Evolutionary conservation across 2,113 vertebrate genomes (phyloP), one percentile per base, ranked within the genome.

Genomic region (Erpornis zantholeuca): DNA sequence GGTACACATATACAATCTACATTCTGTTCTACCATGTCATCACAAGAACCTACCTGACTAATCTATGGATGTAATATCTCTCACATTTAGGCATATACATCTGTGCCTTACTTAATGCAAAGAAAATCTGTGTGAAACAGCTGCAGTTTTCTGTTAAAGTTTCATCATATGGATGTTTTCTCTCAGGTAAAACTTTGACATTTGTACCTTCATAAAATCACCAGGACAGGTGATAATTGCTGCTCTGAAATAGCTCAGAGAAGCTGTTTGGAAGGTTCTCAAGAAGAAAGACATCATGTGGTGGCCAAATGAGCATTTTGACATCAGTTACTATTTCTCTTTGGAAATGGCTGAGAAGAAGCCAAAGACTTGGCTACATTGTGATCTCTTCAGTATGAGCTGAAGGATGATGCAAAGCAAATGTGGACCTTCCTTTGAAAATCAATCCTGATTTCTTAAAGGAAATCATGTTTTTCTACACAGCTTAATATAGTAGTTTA

Each of bases 351-450:
- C 53, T 92, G 65, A 94, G 91, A 86, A 85, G 35, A 88, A 88
- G 85, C 84, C 92, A 94, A 90, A 94, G 63, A 35, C 38, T 93
- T 94, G 90, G 72, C 66, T 94, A 22, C 22, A 35, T 49, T 86
- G 60, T 59, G 11, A 56, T 89, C 40, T 86, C 92, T 96, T 72
- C 87, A 93, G 63, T 82, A 89, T 49, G 80, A 92, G 60, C 63
- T 88, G 70, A 89, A 89, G 22, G 57, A 79, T 93, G 91, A 97
- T 88, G 68, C 42, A 93, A 96, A 96, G 71, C 87, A 95, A 96
- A 97, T 92, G 94, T 53, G 36, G 52, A 82, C 20, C n/a, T 80
- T 66, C n/a, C 27, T 88, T 86, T 82, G 69, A 90, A 94, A 93
- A 68, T 17, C 11, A 90, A 11, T 78, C 68, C 31, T 84, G 65